Base-by-base conservation (phyloP, 2,888 invertebrate genomes). In the Tetragnatha montana region DNA sequence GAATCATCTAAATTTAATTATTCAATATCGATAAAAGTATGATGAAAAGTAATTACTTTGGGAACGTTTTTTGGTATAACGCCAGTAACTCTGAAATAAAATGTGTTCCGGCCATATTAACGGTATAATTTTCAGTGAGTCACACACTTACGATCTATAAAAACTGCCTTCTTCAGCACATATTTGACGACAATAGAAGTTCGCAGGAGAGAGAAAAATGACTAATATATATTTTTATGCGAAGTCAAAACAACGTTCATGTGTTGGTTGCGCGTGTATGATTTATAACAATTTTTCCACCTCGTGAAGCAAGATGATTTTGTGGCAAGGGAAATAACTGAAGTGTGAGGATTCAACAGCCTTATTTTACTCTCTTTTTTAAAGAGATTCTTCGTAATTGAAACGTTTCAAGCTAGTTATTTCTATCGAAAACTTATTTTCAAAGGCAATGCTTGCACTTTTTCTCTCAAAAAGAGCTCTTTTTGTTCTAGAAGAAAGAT, bases 201-300 rank as follows among this genome's bases (percentile, higher is more conserved):
- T 60, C 60, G 14, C 14, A 60, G 6, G 60, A 60, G n/a, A 60
- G 14, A 60, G 1, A 60, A 60, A 60, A 60, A 60, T 60, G 12
- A 60, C 60, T 60, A 14, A 60, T 60, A n/a, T 60, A 60, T 60
- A 60, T 60, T 60, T 60, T 60, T 60, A 60, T 4, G 4, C 4
- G 35, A 10, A 60, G 14, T 60, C 60, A 60, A 60, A 6, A 10
- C 70, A 70, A 81, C 70, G 49, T 70, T 81, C 71, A 35, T 35
- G 35, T 35, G 35, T 35, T 35, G 35, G 35, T 35, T 35, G 35
- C 35, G 35, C 35, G 4, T 35, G 1, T 35, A 12, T 71, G 49
- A 81, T 81, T 70, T 49, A 81, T 81, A 70, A 81, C 21, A 71
- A 81, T 81, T 81, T 50, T 50, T 81, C 71, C 49, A 49, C 81